Conservation (phyloP, 2,113 vertebrate species). For the Epinephelus fuscoguttatus region DNA sequence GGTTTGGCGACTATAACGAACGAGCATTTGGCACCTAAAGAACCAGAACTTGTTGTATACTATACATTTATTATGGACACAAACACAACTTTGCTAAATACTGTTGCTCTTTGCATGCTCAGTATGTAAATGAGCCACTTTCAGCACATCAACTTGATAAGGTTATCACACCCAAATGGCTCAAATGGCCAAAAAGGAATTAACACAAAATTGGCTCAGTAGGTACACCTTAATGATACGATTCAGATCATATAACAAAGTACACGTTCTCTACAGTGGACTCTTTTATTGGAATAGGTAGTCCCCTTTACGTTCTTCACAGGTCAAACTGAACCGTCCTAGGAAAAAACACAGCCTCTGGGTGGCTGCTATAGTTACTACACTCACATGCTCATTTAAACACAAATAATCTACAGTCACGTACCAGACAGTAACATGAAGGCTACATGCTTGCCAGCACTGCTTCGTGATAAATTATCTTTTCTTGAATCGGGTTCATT, state of each 20-base stretch:
- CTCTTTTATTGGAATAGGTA: slow-evolving; percentile 1
- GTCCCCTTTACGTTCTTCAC: background rate
- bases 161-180: background rate
- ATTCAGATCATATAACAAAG: background rate
- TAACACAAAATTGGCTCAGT: background rate
- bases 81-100: background rate
- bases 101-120: background rate
- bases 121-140: background rate
- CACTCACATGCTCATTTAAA: background rate
- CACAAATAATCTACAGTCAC: background rate
- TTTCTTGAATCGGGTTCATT: background rate
- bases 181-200: background rate
- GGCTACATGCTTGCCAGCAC: background rate
- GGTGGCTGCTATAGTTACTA: background rate
- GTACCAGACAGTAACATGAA: background rate
- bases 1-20: too few relatives aligned
- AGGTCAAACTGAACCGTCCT: background rate
- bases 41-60: too few relatives aligned
- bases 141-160: background rate
- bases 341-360: slow-evolving; percentile 3
- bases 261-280: background rate
- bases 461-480: background rate
- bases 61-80: background rate
- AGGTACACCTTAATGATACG: background rate
- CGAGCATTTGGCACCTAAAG: too few relatives aligned